Percentiles rank a stretch among this genome's conserved stretches.
phyloP scores from a whole-genome alignment of 2,797 vertebrate species.

The Pagetopsis macropterus region DNA sequence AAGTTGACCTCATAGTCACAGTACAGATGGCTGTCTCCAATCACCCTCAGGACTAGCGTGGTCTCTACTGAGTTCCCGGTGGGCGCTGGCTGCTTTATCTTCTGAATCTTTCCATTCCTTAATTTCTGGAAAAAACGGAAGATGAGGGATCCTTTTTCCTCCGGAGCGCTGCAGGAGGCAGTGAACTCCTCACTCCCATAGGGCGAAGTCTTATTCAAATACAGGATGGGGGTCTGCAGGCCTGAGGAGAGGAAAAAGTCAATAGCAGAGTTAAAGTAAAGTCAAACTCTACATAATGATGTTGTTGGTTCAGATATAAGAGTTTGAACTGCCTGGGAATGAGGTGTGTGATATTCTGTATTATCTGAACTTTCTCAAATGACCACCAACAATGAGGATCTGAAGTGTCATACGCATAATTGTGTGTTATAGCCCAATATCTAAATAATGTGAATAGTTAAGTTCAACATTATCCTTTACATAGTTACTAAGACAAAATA shows the following conservation, averaged over 20 bases:
- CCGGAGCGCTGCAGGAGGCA: slow-evolving; percentile 73
- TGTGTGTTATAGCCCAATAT: background rate
- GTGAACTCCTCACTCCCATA: slow-evolving; percentile 68
- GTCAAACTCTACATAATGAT: background rate
- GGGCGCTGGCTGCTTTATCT: slow-evolving; percentile 18
- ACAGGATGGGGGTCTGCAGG: slow-evolving; percentile 73
- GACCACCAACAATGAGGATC: background rate
- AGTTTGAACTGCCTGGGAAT: background rate
- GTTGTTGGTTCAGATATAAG: background rate
- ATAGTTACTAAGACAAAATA: background rate
- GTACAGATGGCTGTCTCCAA: slow-evolving; percentile 56
- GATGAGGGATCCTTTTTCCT: slow-evolving; percentile 71
- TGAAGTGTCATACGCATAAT: background rate
- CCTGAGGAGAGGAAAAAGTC: slow-evolving; percentile 60
- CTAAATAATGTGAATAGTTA: background rate
- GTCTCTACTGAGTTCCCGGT: slow-evolving; percentile 46
- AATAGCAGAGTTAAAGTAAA: background rate
- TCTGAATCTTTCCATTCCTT: background rate
- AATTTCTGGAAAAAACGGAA: slow-evolving; percentile 68
- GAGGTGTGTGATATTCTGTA: background rate
- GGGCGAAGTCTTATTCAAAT: slow-evolving; percentile 35
- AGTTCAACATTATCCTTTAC: background rate
- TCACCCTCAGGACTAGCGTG: slow-evolving; percentile 36
- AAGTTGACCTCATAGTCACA: slow-evolving; percentile 70
- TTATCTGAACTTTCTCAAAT: background rate